Evolutionary conservation across 2,113 vertebrate species (phyloP).

Genomic region (Collichthys lucidus): DNA sequence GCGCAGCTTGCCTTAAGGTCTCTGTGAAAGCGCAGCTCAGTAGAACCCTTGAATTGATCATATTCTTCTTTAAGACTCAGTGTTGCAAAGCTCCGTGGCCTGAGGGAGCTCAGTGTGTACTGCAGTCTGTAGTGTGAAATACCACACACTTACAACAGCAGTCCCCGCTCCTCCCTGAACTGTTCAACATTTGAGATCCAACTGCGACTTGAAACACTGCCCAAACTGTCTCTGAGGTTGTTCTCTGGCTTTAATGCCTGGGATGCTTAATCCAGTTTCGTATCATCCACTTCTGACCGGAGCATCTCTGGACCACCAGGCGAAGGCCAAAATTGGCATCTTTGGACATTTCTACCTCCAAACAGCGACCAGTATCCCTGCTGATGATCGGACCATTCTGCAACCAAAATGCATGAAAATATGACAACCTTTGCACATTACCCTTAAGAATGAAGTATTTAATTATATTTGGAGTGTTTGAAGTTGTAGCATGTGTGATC

Average conservation of each 20-base stretch:
- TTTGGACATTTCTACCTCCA: slow-evolving; percentile 98
- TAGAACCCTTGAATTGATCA: slow-evolving; percentile 57
- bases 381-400: slow-evolving; percentile 98
- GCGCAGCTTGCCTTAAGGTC: slow-evolving; percentile 45
- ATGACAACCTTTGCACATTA: neutral
- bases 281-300: slow-evolving; percentile 98
- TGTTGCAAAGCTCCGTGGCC: slow-evolving; percentile 55
- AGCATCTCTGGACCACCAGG: slow-evolving; percentile 95
- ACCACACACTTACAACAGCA: slow-evolving; percentile 37
- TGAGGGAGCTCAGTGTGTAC: slow-evolving; percentile 48
- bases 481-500: neutral
- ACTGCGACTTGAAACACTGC: slow-evolving; percentile 36
- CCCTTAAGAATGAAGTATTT: neutral
- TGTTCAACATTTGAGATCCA: slow-evolving; percentile 50
- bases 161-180: slow-evolving; percentile 35
- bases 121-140: slow-evolving; percentile 54
- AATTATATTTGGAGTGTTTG: neutral
- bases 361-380: slow-evolving; percentile 94
- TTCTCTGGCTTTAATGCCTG: slow-evolving; percentile 85
- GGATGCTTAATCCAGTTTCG: slow-evolving; percentile 96
- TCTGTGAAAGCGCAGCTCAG: slow-evolving; percentile 38
- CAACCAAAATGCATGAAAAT: slow-evolving; percentile 5
- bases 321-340: slow-evolving; percentile 97
- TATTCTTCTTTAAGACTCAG: slow-evolving; percentile 67
- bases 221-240: slow-evolving; percentile 44